Percentiles rank a stretch among this genome's conserved stretches.
These are phyloP conservation scores for Poeciliopsis presidionis DNA, from an alignment of 2,797 vertebrate species.

Conservation along the genomic window DNA sequence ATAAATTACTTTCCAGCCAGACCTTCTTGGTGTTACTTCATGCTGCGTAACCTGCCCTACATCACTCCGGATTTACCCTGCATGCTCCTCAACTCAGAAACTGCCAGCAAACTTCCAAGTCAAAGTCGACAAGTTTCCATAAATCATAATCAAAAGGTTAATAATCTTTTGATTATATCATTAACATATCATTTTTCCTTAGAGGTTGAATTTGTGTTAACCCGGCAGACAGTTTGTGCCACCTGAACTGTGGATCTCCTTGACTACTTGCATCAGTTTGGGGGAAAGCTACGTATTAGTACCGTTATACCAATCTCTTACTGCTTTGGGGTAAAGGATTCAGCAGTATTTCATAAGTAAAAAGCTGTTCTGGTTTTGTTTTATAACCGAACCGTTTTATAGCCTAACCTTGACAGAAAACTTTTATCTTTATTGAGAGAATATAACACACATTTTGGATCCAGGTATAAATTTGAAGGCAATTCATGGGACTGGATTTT, in stretches of 20 bases:
- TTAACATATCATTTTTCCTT: background rate
- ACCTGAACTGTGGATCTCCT: background rate
- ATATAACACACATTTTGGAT: background rate
- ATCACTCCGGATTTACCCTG: too few species aligned
- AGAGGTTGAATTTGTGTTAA: background rate
- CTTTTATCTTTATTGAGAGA: background rate
- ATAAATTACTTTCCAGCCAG: too few species aligned
- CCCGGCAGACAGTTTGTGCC: background rate
- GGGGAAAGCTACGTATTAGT: background rate
- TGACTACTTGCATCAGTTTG: background rate
- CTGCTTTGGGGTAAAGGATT: background rate
- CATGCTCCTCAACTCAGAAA: too few species aligned
- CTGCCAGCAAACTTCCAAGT: too few species aligned
- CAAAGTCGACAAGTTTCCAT: too few species aligned
- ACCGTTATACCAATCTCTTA: background rate
- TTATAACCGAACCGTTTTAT: background rate
- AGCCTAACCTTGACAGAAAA: too few species aligned
- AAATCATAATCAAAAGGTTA: too few species aligned
- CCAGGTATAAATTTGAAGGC: background rate
- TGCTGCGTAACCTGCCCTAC: too few species aligned
- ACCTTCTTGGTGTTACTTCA: too few species aligned
- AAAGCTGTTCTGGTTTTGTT: background rate
- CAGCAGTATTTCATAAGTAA: background rate
- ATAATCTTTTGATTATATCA: too few species aligned
- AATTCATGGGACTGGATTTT: background rate